Base-by-base conservation (phyloP, 2,113 vertebrate species). In the Taxidea taxus region DNA sequence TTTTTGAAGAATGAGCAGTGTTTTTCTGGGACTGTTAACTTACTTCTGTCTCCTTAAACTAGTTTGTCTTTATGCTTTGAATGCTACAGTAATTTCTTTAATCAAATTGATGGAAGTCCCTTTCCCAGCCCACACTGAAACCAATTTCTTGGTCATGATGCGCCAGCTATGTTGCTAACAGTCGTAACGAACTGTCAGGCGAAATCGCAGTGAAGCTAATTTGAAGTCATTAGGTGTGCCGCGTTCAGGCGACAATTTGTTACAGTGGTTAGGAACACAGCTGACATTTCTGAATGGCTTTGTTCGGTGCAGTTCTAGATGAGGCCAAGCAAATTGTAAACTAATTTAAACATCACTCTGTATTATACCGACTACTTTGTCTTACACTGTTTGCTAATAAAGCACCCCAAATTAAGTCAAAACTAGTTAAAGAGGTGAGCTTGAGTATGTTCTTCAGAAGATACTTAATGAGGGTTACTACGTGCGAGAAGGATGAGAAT, bases 341-440 rank as follows among this genome's bases (percentile, higher is more conserved):
- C 99, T 99, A 99, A 99, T 99, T 99, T 99, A 99, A 99, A 99
- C 99, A 99, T 99, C 99, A 99, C 99, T 99, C 99, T 99, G 97
- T 98, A 99, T 99, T 99, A 99, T 99, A 99, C 99, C 97, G 98
- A 98, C 99, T 99, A 99, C 99, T 99, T 99, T 99, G 99, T 99
- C 99, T 99, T 99, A 99, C 99, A 99, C 98, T 98, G 98, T 98
- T 98, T 99, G 99, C 99, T 99, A 99, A 99, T 99, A 99, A 99
- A 99, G 99, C 98, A 98, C 98, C 98, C 97, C 97, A 98, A 98
- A 99, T 99, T 98, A 99, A 99, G 99, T 99, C 98, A 98, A 91
- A 99, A 98, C 98, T 98, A 98, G 98, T 99, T 99, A 98, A 98
- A 98, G 98, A 98, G 98, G 98, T 98, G 98, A 99, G 96, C 97